Conservation (phyloP, 1,140 invertebrate species). For the Semibalanus balanoides region DNA sequence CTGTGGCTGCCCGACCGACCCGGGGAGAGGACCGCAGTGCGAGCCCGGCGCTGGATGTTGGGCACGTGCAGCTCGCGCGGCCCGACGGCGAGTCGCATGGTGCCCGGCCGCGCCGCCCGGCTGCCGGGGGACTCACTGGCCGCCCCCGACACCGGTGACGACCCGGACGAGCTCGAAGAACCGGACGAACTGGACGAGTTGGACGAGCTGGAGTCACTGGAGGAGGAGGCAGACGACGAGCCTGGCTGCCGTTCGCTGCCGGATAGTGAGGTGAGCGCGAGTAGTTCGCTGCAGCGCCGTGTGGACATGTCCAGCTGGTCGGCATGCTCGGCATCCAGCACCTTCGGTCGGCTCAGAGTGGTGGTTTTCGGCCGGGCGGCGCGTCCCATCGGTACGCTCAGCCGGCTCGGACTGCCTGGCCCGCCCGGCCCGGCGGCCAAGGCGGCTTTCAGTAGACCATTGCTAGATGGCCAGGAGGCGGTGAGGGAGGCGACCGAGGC, state of each 20-base stretch:
- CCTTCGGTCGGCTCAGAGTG: slow-evolving; percentile 38
- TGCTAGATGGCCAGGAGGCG: neutral
- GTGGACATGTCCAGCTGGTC: slow-evolving; percentile 43
- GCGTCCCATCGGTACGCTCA: too few relatives aligned
- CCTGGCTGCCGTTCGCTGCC: slow-evolving; percentile 25
- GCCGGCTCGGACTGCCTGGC: too few relatives aligned
- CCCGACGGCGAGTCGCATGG: slow-evolving; percentile 16
- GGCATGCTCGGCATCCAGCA: slow-evolving; percentile 38
- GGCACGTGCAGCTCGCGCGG: slow-evolving; percentile 9
- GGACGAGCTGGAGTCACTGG: slow-evolving; percentile 29
- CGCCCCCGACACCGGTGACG: neutral
- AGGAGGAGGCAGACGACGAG: slow-evolving; percentile 22
- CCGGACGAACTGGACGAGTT: slow-evolving; percentile 3
- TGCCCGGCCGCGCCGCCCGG: slow-evolving; percentile 14
- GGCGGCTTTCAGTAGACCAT: neutral
- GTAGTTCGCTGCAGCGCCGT: slow-evolving; percentile 25
- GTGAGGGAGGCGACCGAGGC: neutral
- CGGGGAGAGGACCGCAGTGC: slow-evolving; percentile 1
- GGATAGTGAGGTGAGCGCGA: slow-evolving; percentile 38
- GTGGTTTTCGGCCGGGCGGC: slow-evolving; percentile 37
- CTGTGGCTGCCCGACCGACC: slow-evolving; percentile 15
- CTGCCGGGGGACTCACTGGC: neutral
- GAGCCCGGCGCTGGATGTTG: neutral
- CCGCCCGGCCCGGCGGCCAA: neutral
- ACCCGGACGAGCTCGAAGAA: neutral